Evolutionary conservation across 37 sponge, comb jelly and placozoan species (phyloP).

Genomic region (Aphrocallistes beatrix): DNA sequence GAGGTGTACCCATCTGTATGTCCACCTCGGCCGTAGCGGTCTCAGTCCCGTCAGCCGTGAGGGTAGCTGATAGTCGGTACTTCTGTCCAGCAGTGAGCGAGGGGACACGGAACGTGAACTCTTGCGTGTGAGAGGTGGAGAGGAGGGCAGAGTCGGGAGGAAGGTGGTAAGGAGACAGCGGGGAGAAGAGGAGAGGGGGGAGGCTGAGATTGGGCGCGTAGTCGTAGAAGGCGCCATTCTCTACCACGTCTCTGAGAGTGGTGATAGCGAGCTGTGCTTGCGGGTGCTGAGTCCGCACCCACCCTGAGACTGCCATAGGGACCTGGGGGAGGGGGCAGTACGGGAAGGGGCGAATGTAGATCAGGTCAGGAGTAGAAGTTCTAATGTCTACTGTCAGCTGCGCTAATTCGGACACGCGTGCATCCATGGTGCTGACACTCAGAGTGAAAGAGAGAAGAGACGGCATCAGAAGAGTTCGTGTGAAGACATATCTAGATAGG

Average conservation of each 20-base stretch:
- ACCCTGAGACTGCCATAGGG: neutral
- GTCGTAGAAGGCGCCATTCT: neutral
- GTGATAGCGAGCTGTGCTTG: neutral
- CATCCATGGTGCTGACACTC: neutral
- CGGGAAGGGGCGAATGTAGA: neutral
- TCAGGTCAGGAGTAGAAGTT: neutral
- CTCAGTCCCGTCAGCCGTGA: neutral
- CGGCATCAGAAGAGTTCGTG: neutral
- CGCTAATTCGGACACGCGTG: neutral
- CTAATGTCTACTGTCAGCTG: neutral
- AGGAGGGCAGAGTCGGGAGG: neutral
- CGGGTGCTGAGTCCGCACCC: neutral
- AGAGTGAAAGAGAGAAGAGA: neutral
- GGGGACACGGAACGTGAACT: neutral
- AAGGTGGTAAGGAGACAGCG: neutral
- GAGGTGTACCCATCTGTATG: neutral
- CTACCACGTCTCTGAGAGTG: neutral
- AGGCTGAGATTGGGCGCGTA: neutral
- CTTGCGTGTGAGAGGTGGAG: neutral
- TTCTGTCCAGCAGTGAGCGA: neutral
- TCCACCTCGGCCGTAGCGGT: neutral
- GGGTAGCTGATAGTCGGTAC: neutral
- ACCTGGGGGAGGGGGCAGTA: neutral
- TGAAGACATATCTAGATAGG: neutral
- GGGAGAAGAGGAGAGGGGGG: neutral